Evolutionary conservation across 2,797 vertebrate genomes (phyloP), one percentile per base, ranked within the genome.

Genomic region (Nyctibius grandis): DNA sequence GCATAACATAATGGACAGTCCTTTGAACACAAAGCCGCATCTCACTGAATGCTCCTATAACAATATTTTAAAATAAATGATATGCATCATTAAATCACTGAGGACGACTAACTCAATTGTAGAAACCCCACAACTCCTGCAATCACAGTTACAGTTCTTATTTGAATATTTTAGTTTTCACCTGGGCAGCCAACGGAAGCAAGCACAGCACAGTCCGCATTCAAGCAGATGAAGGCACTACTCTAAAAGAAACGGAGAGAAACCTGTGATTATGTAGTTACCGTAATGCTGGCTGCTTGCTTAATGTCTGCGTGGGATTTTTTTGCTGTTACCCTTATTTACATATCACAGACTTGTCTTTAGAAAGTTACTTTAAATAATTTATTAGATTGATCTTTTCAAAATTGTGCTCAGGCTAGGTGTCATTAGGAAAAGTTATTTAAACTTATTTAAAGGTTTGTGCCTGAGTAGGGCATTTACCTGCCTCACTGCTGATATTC

Each of bases 401-500:
- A 98, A 97, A 97, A 98, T 97, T 98, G 97, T 96, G 92, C 93
- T 95, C 53, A 10, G 91, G 93, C 93, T 96, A 97, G 97, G 96
- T 98, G 97, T 98, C 97, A 97, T 96, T 97, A 96, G 79, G 92
- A 96, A 93, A 97, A 97, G 95, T 98, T 97, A 97, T 96, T 97
- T 97, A 96, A 98, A 98, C 97, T 97, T 98, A 98, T 97, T 97
- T 97, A 97, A 98, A 98, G 97, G 97, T 93, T 98, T 98, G 91
- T 96, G 94, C 94, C 97, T 40, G 95, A 96, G 94, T 93, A 97
- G 97, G 93, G 94, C 97, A 97, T 98, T 98, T 98, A 98, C 98
- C 98, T 98, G 98, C 98, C 97, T 98, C 97, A 88, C 95, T 98
- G 98, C 98, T 97, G 98, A 97, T 98, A 98, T 97, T 98, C 98